These are phyloP conservation scores for Caenorhabditis macrosperma DNA, from an alignment of 2,888 invertebrate species.

Conservation along the genomic window DNA sequence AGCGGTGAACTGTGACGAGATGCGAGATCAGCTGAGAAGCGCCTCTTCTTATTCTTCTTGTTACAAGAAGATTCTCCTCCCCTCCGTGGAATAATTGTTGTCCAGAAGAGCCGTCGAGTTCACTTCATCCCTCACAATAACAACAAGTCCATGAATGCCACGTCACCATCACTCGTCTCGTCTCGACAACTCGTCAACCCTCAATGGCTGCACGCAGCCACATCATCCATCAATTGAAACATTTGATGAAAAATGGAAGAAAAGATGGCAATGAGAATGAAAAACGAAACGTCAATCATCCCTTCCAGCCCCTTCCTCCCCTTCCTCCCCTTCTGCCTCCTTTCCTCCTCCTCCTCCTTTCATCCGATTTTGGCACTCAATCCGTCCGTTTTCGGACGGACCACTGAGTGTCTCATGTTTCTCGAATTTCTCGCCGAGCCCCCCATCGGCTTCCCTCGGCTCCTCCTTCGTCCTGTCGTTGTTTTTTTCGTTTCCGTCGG, in stretches of 20 bases:
- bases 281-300: conserved; percentile 55
- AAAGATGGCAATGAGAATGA: conserved; percentile 16
- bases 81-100: not conserved
- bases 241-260: conserved; percentile 14
- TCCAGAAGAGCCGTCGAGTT: not conserved
- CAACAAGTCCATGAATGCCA: not conserved
- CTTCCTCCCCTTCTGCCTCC: conserved; percentile 1
- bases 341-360: conserved; percentile 18
- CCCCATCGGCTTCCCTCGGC: conserved; percentile 12
- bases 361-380: conserved; percentile 57
- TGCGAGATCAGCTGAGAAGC: conserved; percentile 16
- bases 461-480: conserved; percentile 17
- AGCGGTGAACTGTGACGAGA: conserved; percentile 6
- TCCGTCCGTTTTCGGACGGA: conserved; percentile 50
- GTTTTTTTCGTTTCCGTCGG: no score
- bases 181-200: not conserved
- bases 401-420: conserved; percentile 57
- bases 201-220: no score
- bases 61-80: not conserved
- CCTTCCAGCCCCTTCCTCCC: conserved; percentile 34
- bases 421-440: conserved; percentile 48
- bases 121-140: not conserved
- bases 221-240: conserved; percentile 54
- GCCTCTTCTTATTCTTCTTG: not conserved
- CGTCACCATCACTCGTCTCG: conserved; percentile 23